Base-by-base conservation (phyloP, 2,888 invertebrate species). In the Molorchus minor region DNA sequence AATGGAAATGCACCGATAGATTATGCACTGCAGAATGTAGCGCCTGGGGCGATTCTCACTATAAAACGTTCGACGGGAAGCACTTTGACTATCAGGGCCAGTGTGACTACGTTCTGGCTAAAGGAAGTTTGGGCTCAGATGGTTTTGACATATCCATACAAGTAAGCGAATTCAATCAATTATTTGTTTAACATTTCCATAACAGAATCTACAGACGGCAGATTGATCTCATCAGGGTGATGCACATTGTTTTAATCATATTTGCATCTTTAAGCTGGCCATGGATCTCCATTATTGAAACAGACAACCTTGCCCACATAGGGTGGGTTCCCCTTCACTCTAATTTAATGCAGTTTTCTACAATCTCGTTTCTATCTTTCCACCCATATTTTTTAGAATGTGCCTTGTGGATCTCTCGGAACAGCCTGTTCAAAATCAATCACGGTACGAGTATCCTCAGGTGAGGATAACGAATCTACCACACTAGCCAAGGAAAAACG, bases 11-110 rank as follows among this genome's bases (percentile, higher is more conserved):
- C 74, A 88, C 89, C 0, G 82, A 86, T 15, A 84, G 87, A 47
- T 84, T 85, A 30, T 94, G 94, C 74, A 86, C 91, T 1, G 91
- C 90, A 1, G 85, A 89, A 1, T 96, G 96, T 77, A 85, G 87
- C 12, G 90, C 91, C 0, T 95, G 94, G 92, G 96, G 96, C 1
- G 95, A 95, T 77, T 94, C 94, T 0, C 96, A 96, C 80, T 90
- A 92, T 75, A 87, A 87, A 70, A 93, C 94, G 0, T 96, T 93
- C 78, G 96, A 96, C 80, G 92, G 90, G 0, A 79, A 77, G 66
- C 83, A 87, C 55, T 96, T 87, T 77, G 93, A 95, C 77, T 96
- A 94, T 80, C 93, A 94, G 79, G 96, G 96, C 0, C 88, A 90
- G 58, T 96, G 96, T 77, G 91, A 92, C 60, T 96, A 96, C 70